Evolutionary conservation across 2,888 invertebrate species (phyloP), one percentile per base, ranked within the genome.

Genomic region (Protonemura montana): DNA sequence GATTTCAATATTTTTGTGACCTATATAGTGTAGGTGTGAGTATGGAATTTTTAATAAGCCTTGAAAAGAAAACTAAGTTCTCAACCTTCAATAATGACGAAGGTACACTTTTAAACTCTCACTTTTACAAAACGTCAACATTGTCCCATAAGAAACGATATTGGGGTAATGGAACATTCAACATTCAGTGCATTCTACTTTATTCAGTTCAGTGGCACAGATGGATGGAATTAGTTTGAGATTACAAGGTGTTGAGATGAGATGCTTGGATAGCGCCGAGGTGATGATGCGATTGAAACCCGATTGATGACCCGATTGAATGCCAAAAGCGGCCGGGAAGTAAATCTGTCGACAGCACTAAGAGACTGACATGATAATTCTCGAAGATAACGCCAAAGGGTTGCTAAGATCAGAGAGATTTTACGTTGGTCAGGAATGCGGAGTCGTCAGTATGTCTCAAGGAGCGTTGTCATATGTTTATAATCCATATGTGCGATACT

Each of bases 1-100:
- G 78, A 78, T 59, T 59, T 59, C 78, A 26, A 78, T 28, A 78
- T 28, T 78, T 78, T 78, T 78, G n/a, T 82, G 82, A 82, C 82
- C 82, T 82, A 82, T 82, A 82, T 82, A 35, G 82, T 41, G 82
- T 82, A 82, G 82, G 82, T 82, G 82, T 41, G 82, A 82, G 82
- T 82, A 41, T 41, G 82, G 82, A 82, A 82, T 82, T 41, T 41
- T 78, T 78, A 59, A 59, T 25, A 41, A 82, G 82, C 82, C 82
- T 82, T 82, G 82, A 82, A 41, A 26, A 41, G 35, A 26, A 26
- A 26, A 41, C 30, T 82, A 82, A 82, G 10, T 7, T 59, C 59
- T 78, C 82, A 41, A 41, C 82, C 82, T 82, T 82, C 82, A 41
- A 82, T 35, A 30, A 82, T 41, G 41, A 42, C 82, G 42, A 42